Base-by-base conservation (phyloP, 2,888 invertebrate species). In the Opisthograptis luteolata region DNA sequence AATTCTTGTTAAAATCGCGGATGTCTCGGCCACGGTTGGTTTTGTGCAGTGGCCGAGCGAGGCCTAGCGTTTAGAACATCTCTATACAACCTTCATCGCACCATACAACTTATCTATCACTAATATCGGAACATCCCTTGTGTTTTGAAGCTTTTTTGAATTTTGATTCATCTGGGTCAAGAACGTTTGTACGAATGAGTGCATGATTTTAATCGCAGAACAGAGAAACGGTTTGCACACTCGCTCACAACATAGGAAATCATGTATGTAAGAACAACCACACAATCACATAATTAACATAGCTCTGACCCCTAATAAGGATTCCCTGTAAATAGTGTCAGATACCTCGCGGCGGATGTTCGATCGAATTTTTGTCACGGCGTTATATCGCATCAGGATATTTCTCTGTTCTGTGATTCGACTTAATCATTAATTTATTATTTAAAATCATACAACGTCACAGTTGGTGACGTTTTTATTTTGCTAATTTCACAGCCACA, bases 401-500 rank as follows among this genome's bases (percentile, higher is more conserved):
- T 35, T 45, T 70, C 77, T 76, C 73, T 81, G 81, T 74, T 74
- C 80, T 76, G 76, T 73, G 79, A 76, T 73, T 67, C 67, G 70
- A 73, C 82, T 82, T 81, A 84, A 51, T 58, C 70, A 73, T 78
- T 74, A 71, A 70, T 65, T 79, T 76, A 79, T 76, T 77, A 76
- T 79, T 80, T 78, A 81, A 79, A 81, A 82, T 84, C 84, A 76
- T 84, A 51, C 81, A 85, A 81, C 84, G 76, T 80, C 81, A 76
- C 57, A 32, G 70, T 60, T 70, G 70, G 70, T 64, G 65, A 70
- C 66, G 65, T 79, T 80, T n/a, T 80, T 82, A 81, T 79, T 89
- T 89, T 87, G 91, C 91, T 91, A 91, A 89, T 87, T 84, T 91
- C 91, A 91, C 91, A 91, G 91, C 91, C 91, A 83, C 87, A 84